phyloP scores from a whole-genome alignment of 2,113 vertebrate genomes.

The Rhinoptilus africanus region DNA sequence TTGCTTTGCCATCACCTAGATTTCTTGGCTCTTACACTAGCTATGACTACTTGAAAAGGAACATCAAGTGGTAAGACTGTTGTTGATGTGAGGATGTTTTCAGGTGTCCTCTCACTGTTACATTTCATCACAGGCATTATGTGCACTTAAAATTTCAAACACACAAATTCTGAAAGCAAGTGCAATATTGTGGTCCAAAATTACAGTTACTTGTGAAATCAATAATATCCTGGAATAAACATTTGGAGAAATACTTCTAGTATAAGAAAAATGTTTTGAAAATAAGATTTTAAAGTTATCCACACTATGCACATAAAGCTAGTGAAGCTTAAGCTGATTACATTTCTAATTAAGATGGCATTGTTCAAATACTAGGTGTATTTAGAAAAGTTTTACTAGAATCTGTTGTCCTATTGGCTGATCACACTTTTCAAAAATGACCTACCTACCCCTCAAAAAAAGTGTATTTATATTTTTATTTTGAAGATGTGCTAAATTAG shows the following conservation, averaged over 20 bases:
- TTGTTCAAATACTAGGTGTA: constrained; percentile 60
- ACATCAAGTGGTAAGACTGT: constrained; percentile 79
- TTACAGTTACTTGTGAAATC: not conserved
- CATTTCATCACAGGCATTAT: constrained; percentile 70
- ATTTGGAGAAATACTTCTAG: not conserved
- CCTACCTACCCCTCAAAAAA: not conserved
- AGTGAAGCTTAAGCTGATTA: constrained; percentile 65
- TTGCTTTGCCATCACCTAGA: constrained; percentile 81
- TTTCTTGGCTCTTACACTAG: constrained; percentile 82
- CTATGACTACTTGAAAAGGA: constrained; percentile 84
- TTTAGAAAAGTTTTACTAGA: constrained; percentile 28
- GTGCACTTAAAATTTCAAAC: constrained; percentile 64
- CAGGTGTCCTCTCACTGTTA: constrained; percentile 67
- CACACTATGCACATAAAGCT: constrained; percentile 70
- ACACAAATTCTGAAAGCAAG: not conserved
- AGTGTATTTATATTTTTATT: not conserved
- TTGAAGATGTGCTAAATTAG: not conserved
- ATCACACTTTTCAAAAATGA: not conserved
- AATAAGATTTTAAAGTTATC: not conserved
- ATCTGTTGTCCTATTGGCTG: not conserved
- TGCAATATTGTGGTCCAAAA: not conserved
- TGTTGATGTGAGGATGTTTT: constrained; percentile 72
- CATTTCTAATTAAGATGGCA: constrained; percentile 68
- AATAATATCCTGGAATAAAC: not conserved
- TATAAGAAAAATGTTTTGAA: not conserved